Conservation (phyloP, 2,888 invertebrate genomes). For the Chaitophorus viminalis region DNA sequence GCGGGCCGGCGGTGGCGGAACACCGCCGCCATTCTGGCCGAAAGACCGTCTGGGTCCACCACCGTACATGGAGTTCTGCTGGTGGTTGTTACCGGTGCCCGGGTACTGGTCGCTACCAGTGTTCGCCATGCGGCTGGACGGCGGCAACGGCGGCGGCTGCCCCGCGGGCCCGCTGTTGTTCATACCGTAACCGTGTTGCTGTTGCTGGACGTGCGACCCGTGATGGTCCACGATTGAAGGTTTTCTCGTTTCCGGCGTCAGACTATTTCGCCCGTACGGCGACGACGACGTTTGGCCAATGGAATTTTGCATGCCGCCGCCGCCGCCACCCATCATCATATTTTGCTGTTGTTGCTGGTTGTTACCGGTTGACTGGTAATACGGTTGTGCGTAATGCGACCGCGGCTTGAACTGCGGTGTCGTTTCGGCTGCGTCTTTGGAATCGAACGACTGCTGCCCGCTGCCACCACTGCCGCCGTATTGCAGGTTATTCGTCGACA, state of each 20-base stretch:
- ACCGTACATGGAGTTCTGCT: slow-evolving; percentile 68
- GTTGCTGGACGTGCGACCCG: slow-evolving; percentile 69
- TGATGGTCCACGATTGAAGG: slow-evolving; percentile 66
- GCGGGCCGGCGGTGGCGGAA: neutral
- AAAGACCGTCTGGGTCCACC: slow-evolving; percentile 16
- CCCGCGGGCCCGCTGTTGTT: neutral
- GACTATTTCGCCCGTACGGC: slow-evolving; percentile 64
- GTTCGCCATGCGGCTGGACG: neutral
- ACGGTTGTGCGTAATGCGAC: slow-evolving; percentile 54
- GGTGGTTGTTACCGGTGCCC: slow-evolving; percentile 67
- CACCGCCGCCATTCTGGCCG: slow-evolving; percentile 10
- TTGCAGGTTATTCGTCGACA: neutral
- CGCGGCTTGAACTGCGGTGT: slow-evolving; percentile 42
- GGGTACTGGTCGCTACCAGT: neutral
- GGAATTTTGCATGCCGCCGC: neutral
- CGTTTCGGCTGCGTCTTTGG: slow-evolving; percentile 31
- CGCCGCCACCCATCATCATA: slow-evolving; percentile 67
- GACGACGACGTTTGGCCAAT: neutral
- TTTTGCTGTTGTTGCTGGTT: slow-evolving; percentile 67
- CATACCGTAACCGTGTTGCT: slow-evolving; percentile 65
- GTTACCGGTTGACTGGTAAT: slow-evolving; percentile 61
- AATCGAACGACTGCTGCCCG: neutral
- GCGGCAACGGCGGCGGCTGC: slow-evolving; percentile 20
- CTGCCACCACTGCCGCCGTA: neutral
- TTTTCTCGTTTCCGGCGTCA: slow-evolving; percentile 45